phyloP scores from a whole-genome alignment of 2,888 invertebrate genomes.

The Thecocarcelia acutangulata region DNA sequence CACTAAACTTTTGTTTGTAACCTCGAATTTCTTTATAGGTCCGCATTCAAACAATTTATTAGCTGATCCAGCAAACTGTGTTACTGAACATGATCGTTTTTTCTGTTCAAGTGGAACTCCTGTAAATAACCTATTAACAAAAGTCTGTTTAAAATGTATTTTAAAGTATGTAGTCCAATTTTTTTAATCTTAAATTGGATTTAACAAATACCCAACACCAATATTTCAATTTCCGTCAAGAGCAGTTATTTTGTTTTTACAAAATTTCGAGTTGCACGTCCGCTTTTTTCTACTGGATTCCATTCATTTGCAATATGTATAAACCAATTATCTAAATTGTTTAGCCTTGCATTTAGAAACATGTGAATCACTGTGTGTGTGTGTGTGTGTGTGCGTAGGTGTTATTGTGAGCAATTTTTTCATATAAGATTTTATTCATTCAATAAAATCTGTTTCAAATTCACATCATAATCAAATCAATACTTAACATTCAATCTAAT shows the following conservation, averaged over 20 bases:
- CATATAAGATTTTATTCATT: slow-evolving; percentile 41
- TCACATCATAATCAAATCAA: slow-evolving; percentile 67
- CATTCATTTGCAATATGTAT: slow-evolving; percentile 51
- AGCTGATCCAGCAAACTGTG: too few relatives aligned
- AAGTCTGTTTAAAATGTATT: too few relatives aligned
- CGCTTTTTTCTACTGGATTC: slow-evolving; percentile 33
- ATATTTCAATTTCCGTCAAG: slow-evolving; percentile 30
- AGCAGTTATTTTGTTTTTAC: slow-evolving; percentile 29
- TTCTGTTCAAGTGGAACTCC: too few relatives aligned
- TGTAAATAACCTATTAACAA: too few relatives aligned
- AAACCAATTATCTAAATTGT: slow-evolving; percentile 69
- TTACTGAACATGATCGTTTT: too few relatives aligned
- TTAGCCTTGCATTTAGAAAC: slow-evolving; percentile 17
- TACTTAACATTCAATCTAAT: slow-evolving; percentile 57
- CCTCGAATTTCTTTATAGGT: too few relatives aligned
- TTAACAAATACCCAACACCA: not conserved
- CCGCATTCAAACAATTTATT: too few relatives aligned
- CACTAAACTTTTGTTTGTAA: too few relatives aligned
- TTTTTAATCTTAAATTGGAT: too few relatives aligned
- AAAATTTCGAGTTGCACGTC: slow-evolving; percentile 27
- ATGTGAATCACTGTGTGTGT: too few relatives aligned
- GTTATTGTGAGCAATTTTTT: not conserved
- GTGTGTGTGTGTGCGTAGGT: not conserved
- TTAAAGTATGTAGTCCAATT: too few relatives aligned
- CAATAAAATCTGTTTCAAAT: slow-evolving; percentile 58